These are phyloP conservation scores for Callithrix jacchus DNA, from an alignment of 2,113 vertebrate genomes.

Conservation along the genomic window DNA sequence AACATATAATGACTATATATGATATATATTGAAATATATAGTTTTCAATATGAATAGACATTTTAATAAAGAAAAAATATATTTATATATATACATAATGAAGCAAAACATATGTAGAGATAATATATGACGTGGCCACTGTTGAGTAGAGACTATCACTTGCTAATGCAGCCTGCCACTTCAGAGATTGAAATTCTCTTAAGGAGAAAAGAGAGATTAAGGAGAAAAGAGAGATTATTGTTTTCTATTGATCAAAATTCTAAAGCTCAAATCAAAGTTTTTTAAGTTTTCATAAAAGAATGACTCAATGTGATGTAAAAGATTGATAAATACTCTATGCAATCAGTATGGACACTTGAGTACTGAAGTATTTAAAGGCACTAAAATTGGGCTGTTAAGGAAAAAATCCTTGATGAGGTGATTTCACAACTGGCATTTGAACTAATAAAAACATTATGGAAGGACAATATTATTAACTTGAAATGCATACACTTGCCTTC, in stretches of 20 bases:
- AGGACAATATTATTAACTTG: constrained; percentile 7
- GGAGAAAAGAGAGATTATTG: background rate
- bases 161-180: background rate
- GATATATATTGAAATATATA: too few species aligned
- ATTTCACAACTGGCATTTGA: constrained; percentile 48
- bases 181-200: constrained; percentile 24
- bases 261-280: constrained; percentile 38
- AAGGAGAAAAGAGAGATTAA: constrained; percentile 17
- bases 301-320: constrained; percentile 31
- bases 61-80: too few species aligned
- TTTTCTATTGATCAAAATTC: constrained; percentile 16
- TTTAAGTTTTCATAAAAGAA: background rate
- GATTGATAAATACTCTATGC: constrained; percentile 6
- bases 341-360: background rate
- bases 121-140: background rate
- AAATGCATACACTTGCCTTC: constrained; percentile 28
- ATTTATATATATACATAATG: background rate
- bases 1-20: too few species aligned
- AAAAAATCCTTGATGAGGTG: constrained; percentile 44
- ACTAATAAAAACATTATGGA: constrained; percentile 50
- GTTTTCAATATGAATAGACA: too few species aligned
- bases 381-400: constrained; percentile 27
- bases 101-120: constrained; percentile 7
- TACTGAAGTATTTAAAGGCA: constrained; percentile 30
- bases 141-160: background rate